phyloP scores from a whole-genome alignment of 2,888 invertebrate species.

The Anoplius nigerrimus region DNA sequence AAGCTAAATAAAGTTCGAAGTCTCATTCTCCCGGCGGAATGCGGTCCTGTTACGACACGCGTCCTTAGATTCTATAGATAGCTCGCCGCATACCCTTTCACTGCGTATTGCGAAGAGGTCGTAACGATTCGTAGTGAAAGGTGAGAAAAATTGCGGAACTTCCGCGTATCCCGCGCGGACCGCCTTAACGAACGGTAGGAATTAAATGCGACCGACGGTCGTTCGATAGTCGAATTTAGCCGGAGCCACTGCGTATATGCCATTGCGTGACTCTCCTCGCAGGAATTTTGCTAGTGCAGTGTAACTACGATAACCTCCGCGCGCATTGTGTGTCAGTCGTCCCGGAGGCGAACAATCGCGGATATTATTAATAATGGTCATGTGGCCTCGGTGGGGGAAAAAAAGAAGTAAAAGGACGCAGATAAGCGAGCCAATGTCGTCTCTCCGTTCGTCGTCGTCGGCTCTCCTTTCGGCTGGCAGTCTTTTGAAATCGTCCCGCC shows the following conservation, averaged over 20 bases:
- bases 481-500: not conserved
- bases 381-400: conserved; percentile 1
- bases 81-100: not conserved
- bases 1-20: too few relatives aligned
- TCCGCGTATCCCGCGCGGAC: not conserved
- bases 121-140: too few relatives aligned
- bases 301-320: conserved; percentile 38
- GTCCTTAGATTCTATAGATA: too few relatives aligned
- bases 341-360: conserved; percentile 15
- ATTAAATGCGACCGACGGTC: too few relatives aligned
- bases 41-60: too few relatives aligned
- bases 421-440: conserved; percentile 6
- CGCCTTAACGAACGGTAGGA: too few relatives aligned
- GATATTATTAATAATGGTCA: conserved; percentile 42
- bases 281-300: conserved; percentile 21
- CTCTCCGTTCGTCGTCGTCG: not conserved
- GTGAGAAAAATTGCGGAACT: too few relatives aligned
- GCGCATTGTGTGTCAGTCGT: conserved; percentile 25
- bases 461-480: not conserved
- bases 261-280: conserved; percentile 11
- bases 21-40: too few relatives aligned
- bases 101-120: too few relatives aligned
- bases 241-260: not conserved
- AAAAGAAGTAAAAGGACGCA: conserved; percentile 21
- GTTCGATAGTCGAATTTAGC: too few relatives aligned